Evolutionary conservation across 2,888 invertebrate species (phyloP).

Genomic region (Drosophila multiciliata): DNA sequence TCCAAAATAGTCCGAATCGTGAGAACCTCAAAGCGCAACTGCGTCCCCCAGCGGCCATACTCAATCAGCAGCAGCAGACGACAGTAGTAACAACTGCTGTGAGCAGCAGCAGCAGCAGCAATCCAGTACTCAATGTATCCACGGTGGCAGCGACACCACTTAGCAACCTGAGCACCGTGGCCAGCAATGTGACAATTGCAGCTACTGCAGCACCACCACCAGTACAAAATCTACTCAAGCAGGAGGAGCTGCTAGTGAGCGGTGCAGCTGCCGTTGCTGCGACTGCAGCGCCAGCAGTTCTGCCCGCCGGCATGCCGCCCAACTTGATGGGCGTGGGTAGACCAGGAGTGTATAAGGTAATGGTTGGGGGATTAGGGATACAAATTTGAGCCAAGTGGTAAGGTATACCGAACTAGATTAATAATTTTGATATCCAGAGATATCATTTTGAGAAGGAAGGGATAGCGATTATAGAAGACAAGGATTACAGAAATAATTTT

Average conservation of each 20-base stretch:
- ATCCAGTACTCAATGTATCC: slow-evolving; percentile 64
- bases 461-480: neutral
- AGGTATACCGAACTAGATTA: neutral
- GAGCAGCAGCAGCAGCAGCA: slow-evolving; percentile 57
- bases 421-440: neutral
- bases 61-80: slow-evolving; percentile 81
- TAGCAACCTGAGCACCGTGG: slow-evolving; percentile 54
- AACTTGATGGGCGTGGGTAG: slow-evolving; percentile 83
- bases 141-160: slow-evolving; percentile 67
- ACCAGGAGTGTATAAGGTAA: slow-evolving; percentile 84
- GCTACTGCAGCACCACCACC: slow-evolving; percentile 68
- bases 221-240: slow-evolving; percentile 74
- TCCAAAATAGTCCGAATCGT: slow-evolving; percentile 96
- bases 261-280: slow-evolving; percentile 51
- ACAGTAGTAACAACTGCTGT: slow-evolving; percentile 29
- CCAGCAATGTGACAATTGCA: slow-evolving; percentile 47
- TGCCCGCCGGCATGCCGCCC: slow-evolving; percentile 72
- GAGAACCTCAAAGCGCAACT: slow-evolving; percentile 94
- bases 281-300: slow-evolving; percentile 29
- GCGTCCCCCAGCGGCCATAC: slow-evolving; percentile 92
- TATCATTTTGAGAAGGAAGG: neutral
- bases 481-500: neutral
- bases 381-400: neutral
- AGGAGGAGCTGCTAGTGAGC: slow-evolving; percentile 63
- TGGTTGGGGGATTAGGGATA: neutral